Evolutionary conservation across 2,797 vertebrate species (phyloP), one percentile per base, ranked within the genome.

Genomic region (Sebastolobus alascanus): DNA sequence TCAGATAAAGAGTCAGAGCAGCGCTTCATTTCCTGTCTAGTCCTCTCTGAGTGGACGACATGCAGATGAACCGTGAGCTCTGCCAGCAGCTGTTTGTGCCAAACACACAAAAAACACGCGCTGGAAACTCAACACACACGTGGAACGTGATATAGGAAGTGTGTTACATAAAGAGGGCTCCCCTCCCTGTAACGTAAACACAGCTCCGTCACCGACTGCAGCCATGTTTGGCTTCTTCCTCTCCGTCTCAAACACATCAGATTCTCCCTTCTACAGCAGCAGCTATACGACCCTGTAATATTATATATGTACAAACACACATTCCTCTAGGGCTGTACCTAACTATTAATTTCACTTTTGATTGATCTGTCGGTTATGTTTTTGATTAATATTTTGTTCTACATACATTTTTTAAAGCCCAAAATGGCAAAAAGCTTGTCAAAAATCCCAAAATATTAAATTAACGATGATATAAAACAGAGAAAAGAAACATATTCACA

Each of bases 141-240:
- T 35, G 83, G 83, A 83, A 92, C 87, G 90, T 79, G 86, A 91
- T 87, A 84, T 86, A 91, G 89, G 84, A 92, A 91, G 82, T 81
- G 80, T 46, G 87, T 92, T 92, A 90, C 82, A 59, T 90, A 89
- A 93, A 87, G 75, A 80, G 14, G 37, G 18, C 43, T 80, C 78
- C 76, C 77, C 88, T 80, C 85, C 89, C 86, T 63, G 68, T 8
- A 84, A 82, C 16, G 58, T 90, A 84, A 93, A 90, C 76, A 79
- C 67, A 29, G 54, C 12, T 7, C 43, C 8, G 20, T 63, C 74
- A 27, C 72, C 4, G 9, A n/a, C 50, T n/a, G 50, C 50, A 52
- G 50, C 50, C 50, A 58, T 55, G 31, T 84, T 76, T 73, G 72
- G 58, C 66, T 20, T 61, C 50, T 60, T 59, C 77, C 75, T 66